These are phyloP conservation scores for Lucilia sericata DNA, from an alignment of 1,140 invertebrate species.

Conservation along the genomic window DNA sequence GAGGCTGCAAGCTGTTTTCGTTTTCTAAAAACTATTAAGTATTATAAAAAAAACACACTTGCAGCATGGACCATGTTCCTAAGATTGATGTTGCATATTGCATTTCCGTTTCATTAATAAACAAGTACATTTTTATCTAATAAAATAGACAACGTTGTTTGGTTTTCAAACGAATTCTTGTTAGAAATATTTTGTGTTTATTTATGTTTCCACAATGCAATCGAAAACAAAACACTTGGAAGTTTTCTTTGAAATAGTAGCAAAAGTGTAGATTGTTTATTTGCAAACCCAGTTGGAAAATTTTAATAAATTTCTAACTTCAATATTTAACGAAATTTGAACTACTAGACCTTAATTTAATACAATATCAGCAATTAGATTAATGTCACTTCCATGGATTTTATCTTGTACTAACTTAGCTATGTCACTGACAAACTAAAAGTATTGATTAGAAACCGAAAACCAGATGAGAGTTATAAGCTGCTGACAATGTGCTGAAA, in stretches of 20 bases:
- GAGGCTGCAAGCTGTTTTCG: not conserved
- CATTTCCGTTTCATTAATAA: not conserved
- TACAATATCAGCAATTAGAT: too few relatives aligned
- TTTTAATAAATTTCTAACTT: too few relatives aligned
- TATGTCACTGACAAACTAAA: too few relatives aligned
- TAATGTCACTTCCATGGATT: too few relatives aligned
- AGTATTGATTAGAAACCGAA: too few relatives aligned
- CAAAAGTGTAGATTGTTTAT: not conserved
- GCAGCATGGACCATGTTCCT: not conserved
- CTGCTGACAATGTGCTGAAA: too few relatives aligned
- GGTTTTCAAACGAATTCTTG: not conserved
- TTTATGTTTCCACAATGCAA: not conserved
- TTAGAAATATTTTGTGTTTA: not conserved
- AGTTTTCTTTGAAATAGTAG: slow-evolving; percentile 5
- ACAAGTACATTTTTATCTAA: too few relatives aligned
- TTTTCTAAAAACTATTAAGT: not conserved
- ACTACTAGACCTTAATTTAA: too few relatives aligned
- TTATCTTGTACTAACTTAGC: too few relatives aligned
- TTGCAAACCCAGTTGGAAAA: too few relatives aligned
- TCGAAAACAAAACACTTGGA: not conserved
- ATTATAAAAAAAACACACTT: not conserved
- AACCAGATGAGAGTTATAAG: too few relatives aligned
- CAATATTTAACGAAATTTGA: too few relatives aligned
- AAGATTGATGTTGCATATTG: not conserved
- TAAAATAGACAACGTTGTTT: not conserved